Evolutionary conservation across 2,888 invertebrate species (phyloP), one percentile per base, ranked within the genome.

Genomic region (Leptinotarsa haldemani): DNA sequence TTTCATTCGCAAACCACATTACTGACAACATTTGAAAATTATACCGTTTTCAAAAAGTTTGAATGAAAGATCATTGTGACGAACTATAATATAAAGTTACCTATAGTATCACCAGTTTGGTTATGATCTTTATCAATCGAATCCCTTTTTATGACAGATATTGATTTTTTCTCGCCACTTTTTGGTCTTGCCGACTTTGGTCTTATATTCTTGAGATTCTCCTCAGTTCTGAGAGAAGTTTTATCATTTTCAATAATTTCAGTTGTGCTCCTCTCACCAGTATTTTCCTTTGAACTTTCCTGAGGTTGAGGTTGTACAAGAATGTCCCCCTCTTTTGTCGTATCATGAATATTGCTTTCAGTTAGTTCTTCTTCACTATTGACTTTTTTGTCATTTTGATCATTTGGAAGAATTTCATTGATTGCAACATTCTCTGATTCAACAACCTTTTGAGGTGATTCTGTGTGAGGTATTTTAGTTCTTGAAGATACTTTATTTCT

Each of bases 161-260:
- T 73, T 22, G 56, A 70, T 58, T 73, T 78, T 25, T 76, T 75
- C 48, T 83, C 83, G 7, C 82, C 83, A 73, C 84, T 86, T 79
- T 82, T 85, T 16, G 85, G 85, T 70, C 83, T 80, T 13, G 86
- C 86, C 7, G 86, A 87, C 82, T 86, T 86, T 25, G 86, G 85
- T 76, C 86, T 81, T 18, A 77, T 68, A 67, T 80, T 83, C 47
- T 79, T 78, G 25, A 76, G 76, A 70, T 83, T 83, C 48, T 69
- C 69, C 67, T 75, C 77, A 20, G 70, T 69, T 72, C 77, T 74
- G 48, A 71, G 71, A 64, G 74, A 65, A 25, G 46, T 67, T 61
- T 70, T 58, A 16, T n/a, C 20, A 40, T 12, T 7, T 65, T 68
- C 48, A 16, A 18, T 25, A 25, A 15, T 20, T 13, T 46, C 25